phyloP scores from a whole-genome alignment of 2,888 invertebrate species.

The Xestia ashworthii region DNA sequence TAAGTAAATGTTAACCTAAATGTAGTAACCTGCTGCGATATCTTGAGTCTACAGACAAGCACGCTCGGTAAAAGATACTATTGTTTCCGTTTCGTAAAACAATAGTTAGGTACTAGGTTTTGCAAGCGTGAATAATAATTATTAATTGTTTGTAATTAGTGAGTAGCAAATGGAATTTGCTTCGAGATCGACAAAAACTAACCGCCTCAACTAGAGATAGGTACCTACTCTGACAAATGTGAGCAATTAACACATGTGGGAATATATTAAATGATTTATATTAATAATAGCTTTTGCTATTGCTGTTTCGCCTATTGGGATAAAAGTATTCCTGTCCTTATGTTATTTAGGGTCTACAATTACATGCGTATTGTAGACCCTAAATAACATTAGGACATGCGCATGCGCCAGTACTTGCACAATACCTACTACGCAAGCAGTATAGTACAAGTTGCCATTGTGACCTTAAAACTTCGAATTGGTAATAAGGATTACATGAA shows the following conservation, averaged over 20 bases:
- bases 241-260: conserved; percentile 28
- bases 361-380: too few relatives aligned
- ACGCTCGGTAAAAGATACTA: conserved; percentile 27
- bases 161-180: background rate
- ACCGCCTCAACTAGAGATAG: conserved; percentile 1
- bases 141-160: background rate
- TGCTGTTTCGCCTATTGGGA: background rate
- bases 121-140: conserved; percentile 14
- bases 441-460: background rate
- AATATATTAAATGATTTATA: conserved; percentile 42
- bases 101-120: background rate
- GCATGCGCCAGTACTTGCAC: background rate
- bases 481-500: background rate
- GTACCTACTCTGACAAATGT: conserved; percentile 51
- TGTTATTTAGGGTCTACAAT: too few relatives aligned
- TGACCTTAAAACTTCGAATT: background rate
- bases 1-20: conserved; percentile 49
- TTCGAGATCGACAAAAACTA: conserved; percentile 15
- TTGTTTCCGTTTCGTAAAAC: background rate
- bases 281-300: conserved; percentile 10
- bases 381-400: too few relatives aligned
- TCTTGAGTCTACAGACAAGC: conserved; percentile 19
- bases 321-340: background rate
- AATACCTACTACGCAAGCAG: background rate
- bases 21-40: conserved; percentile 22